Base-by-base conservation (phyloP, 92 coral and sea anemone species). In the Isaurus tuberculatus region DNA sequence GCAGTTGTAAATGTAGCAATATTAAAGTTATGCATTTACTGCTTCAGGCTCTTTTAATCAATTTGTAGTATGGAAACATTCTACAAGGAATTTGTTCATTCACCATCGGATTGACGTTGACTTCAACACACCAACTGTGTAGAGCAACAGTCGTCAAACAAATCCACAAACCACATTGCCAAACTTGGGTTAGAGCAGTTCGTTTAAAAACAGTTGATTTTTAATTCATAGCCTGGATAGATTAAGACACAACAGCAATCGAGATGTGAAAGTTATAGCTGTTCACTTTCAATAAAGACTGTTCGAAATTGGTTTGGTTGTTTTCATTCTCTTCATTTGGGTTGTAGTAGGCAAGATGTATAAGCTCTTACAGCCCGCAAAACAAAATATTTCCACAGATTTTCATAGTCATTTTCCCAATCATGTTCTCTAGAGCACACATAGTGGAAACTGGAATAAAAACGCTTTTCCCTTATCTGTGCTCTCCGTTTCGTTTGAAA, bases 281-380 rank as follows among this genome's bases (percentile, higher is more conserved):
- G 67, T 60, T 60, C 67, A 60, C 67, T 25, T 60, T 60, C 61
- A 60, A 23, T 60, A 60, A 5, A 60, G 67, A 60, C 67, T 60
- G 67, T 19, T 60, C 28, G 19, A 60, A n/a, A 13, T 26, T 60
- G 28, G 28, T 6, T 60, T n/a, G 3, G 67, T 31, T 60, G 67
- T 8, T 14, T 13, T 60, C 67, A 60, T 60, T 60, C 3, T 31
- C 67, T 9, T 60, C 67, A 60, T 60, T 28, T 60, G 27, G 30
- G 60, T 51, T 51, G 20, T 51, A 51, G 60, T 51, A 51, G 16
- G 60, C 60, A 51, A 51, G 20, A 51, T 51, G 20, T 9, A 51
- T 17, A 51, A 51, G 60, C 60, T 51, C 60, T 51, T 51, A 17
- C 60, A 60, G 28, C 67, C 67, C 30, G 23, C 67, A 60, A 60